These are phyloP conservation scores for Latheticus oryzae DNA, from an alignment of 2,888 invertebrate species.

Conservation along the genomic window DNA sequence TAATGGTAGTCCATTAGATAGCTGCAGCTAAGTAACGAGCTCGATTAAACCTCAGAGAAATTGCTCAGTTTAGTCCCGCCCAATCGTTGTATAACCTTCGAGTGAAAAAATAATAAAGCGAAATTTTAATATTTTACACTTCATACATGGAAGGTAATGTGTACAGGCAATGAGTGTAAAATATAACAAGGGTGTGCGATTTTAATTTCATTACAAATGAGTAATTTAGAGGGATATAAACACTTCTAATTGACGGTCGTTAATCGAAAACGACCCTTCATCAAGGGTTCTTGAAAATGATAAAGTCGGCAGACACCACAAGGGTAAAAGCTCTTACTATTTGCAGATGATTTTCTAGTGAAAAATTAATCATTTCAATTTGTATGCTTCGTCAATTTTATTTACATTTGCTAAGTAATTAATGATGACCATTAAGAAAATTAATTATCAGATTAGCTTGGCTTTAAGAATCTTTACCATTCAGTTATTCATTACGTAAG, in stretches of 20 bases:
- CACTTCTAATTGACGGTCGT: conserved; percentile 32
- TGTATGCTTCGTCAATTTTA: too few species aligned
- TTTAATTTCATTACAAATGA: conserved; percentile 34
- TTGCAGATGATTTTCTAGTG: too few species aligned
- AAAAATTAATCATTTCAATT: too few species aligned
- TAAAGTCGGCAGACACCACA: conserved; percentile 23
- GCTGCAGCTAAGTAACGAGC: conserved; percentile 41
- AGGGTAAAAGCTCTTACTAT: too few species aligned
- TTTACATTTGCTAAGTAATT: too few species aligned
- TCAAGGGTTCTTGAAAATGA: conserved; percentile 28
- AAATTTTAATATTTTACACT: conserved; percentile 24
- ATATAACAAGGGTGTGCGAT: conserved; percentile 9
- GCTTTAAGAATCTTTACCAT: too few species aligned
- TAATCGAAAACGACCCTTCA: conserved; percentile 24
- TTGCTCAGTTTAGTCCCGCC: conserved; percentile 29
- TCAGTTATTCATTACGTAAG: too few species aligned
- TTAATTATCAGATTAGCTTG: too few species aligned
- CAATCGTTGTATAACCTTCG: conserved; percentile 17
- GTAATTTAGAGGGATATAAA: conserved; percentile 23
- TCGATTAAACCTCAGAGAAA: conserved; percentile 42
- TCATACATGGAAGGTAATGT: not conserved
- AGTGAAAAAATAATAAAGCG: conserved; percentile 17
- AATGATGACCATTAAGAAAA: too few species aligned
- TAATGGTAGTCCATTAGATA: conserved; percentile 43
- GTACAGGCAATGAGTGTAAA: conserved; percentile 7